phyloP scores from a whole-genome alignment of 2,797 vertebrate genomes.

The Carapus acus region DNA sequence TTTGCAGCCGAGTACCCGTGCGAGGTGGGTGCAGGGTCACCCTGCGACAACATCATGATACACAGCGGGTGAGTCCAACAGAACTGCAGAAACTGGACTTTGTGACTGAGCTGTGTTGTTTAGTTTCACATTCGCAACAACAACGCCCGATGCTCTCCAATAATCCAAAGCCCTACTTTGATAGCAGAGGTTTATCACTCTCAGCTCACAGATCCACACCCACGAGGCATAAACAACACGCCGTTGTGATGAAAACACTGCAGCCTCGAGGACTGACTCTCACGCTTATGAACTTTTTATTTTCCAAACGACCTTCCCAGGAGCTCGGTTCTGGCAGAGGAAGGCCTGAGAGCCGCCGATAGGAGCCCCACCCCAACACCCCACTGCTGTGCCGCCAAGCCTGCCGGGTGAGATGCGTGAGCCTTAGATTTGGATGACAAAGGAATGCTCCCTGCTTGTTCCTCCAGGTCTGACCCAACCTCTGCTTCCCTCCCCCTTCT shows the following conservation, averaged over 20 bases:
- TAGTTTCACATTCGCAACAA: too few relatives aligned
- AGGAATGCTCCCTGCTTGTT: neutral
- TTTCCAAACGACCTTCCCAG: conserved; percentile 53
- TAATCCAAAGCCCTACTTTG: neutral
- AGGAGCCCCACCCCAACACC: conserved; percentile 75
- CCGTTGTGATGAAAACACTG: too few relatives aligned
- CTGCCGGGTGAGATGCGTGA: conserved; percentile 51
- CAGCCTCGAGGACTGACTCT: too few relatives aligned
- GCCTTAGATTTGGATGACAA: conserved; percentile 2
- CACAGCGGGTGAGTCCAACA: conserved; percentile 81
- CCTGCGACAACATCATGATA: conserved; percentile 79
- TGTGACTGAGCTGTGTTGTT: too few relatives aligned
- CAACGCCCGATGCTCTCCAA: too few relatives aligned
- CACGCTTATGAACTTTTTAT: neutral
- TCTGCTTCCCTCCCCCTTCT: conserved; percentile 11
- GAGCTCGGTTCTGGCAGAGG: conserved; percentile 73
- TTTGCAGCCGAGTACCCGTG: conserved; percentile 76
- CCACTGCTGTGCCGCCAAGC: conserved; percentile 73
- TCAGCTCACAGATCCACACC: too few relatives aligned
- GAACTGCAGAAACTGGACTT: neutral
- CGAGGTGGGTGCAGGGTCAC: conserved; percentile 71
- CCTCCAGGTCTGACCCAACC: conserved; percentile 5
- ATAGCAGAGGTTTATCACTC: too few relatives aligned
- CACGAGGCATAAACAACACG: too few relatives aligned
- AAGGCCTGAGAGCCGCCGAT: conserved; percentile 63